Base-by-base conservation (phyloP, 2,888 invertebrate species). In the Cyrtodaria siliqua region DNA sequence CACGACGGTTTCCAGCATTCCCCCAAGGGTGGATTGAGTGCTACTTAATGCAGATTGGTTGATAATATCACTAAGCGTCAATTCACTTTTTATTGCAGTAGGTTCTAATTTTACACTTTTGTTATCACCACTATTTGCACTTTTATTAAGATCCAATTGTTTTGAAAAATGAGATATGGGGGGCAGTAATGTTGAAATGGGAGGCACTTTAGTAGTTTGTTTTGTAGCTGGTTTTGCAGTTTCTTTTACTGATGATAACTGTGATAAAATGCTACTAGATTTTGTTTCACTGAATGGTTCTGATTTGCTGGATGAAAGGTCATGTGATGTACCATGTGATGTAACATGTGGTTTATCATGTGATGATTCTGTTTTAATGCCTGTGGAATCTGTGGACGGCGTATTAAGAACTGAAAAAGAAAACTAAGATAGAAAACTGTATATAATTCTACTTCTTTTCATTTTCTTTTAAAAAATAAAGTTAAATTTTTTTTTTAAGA, bases 11-110 rank as follows among this genome's bases (percentile, higher is more conserved):
- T 33, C 33, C 12, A 33, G 12, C 4, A 60, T 49, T 40, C 67
- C 71, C 8, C 80, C 80, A 18, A 80, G 66, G 0, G 76, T 80
- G 9, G 80, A 80, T 24, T 66, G 73, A 29, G 69, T 29, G n/a
- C 26, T 70, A 55, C 66, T 73, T 49, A 73, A 70, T 49, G 73
- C 70, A 20, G 76, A 73, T 57, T 80, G 80, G 59, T 76, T 80
- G 14, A 80, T 80, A 56, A 80, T 80, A 55, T 80, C 80, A 76
- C 80, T 80, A 24, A 80, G 59, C 29, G 80, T 80, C 59, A 80
- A 67, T 49, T 80, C 80, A 80, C 73, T 73, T 76, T 77, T 80
- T 38, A 76, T 61, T 24, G 49, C 44, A 16, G 60, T 16, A 20
- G 57, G 60, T 59, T 80, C 76, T 47, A 59, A 49, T 59, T 76